Conservation (phyloP, 2,113 vertebrate species). For the Oreochromis spilurus region DNA sequence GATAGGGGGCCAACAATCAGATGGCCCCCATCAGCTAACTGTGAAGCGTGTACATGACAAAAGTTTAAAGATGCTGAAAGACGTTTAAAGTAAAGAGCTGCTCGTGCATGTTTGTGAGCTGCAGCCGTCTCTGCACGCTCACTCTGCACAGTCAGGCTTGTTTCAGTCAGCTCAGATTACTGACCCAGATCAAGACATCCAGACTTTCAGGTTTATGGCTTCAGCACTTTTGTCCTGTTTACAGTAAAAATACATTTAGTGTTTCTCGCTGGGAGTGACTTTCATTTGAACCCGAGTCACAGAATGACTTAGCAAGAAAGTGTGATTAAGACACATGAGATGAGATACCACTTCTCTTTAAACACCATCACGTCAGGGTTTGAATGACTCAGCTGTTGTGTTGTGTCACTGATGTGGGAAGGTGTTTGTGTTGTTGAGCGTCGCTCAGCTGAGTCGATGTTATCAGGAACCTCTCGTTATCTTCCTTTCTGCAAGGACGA, state of each 20-base stretch:
- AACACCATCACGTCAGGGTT: neutral
- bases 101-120: neutral
- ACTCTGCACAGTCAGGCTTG: neutral
- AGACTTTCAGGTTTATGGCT: neutral
- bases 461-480: neutral
- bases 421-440: neutral
- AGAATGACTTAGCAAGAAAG: accelerated
- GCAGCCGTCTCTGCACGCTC: neutral
- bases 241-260: neutral
- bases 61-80: neutral
- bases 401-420: neutral
- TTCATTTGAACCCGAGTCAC: accelerated
- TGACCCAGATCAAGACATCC: neutral
- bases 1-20: neutral
- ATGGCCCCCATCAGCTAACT: neutral
- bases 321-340: accelerated
- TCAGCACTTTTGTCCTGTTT: neutral
- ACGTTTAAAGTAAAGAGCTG: neutral
- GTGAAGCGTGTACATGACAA: accelerated
- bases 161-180: neutral
- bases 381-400: neutral
- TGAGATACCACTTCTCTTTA: accelerated
- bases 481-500: neutral
- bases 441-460: neutral
- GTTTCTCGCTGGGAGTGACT: neutral